These are phyloP conservation scores for Neoaliturus tenellus DNA, from an alignment of 2,888 invertebrate genomes.

Conservation along the genomic window DNA sequence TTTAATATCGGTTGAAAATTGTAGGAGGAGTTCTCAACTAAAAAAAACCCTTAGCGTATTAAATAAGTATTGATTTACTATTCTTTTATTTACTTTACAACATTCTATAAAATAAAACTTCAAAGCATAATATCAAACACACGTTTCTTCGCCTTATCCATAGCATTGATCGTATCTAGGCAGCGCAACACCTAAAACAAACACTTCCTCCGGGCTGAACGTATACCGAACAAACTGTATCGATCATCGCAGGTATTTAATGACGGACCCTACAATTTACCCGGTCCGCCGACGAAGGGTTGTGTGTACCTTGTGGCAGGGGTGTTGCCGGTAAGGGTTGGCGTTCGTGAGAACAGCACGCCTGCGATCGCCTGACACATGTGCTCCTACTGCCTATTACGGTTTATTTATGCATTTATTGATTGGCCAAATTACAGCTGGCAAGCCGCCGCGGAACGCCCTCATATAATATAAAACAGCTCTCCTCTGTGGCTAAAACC, in stretches of 20 bases:
- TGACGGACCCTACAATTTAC: not conserved
- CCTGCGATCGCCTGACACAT: conserved; percentile 22
- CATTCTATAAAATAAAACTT: no score
- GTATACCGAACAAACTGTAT: not conserved
- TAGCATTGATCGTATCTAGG: no score
- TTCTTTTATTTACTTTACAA: no score
- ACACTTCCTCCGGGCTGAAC: not conserved
- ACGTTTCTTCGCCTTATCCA: no score
- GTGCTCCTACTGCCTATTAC: conserved; percentile 31
- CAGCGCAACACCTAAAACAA: not conserved
- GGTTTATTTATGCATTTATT: conserved; percentile 47
- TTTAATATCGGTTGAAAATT: no score
- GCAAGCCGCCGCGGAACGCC: not conserved
- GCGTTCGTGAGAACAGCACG: not conserved
- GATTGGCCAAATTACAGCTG: conserved; percentile 42
- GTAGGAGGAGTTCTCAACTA: no score
- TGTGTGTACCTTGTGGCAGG: not conserved
- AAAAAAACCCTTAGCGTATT: no score
- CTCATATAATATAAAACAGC: not conserved
- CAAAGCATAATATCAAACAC: no score
- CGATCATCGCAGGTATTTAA: not conserved
- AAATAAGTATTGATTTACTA: no score
- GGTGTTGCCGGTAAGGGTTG: conserved; percentile 19
- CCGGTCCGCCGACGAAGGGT: not conserved
- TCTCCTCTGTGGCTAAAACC: not conserved